phyloP scores from a whole-genome alignment of 2,113 vertebrate species.

The Myrmophylax atrothorax region DNA sequence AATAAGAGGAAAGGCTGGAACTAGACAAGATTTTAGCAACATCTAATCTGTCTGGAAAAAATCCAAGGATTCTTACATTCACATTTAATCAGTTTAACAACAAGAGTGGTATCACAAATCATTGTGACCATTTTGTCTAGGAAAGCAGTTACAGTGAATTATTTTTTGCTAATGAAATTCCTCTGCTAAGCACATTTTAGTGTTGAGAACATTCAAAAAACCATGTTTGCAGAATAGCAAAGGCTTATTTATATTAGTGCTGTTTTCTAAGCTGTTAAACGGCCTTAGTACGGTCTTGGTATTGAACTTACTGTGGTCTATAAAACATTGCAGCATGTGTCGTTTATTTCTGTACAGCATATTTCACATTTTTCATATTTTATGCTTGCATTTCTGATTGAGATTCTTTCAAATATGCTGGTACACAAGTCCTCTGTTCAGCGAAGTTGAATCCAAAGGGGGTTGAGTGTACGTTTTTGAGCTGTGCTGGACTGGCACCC shows the following conservation, averaged over 20 bases:
- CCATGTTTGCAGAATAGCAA: background rate
- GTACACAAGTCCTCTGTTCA: background rate
- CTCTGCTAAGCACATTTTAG: slow-evolving; percentile 5
- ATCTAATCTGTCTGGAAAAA: slow-evolving; percentile 6
- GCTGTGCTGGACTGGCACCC: background rate
- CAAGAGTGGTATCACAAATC: background rate
- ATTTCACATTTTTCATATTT: background rate
- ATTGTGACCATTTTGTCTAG: slow-evolving; percentile 6
- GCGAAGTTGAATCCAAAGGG: background rate
- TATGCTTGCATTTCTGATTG: background rate
- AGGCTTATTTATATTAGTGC: background rate
- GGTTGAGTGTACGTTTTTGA: background rate
- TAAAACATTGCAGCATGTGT: background rate
- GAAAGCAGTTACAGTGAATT: background rate
- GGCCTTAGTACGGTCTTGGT: background rate
- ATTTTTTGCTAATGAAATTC: slow-evolving; percentile 37
- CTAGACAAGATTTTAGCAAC: background rate
- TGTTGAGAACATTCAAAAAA: background rate
- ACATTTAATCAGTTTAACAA: slow-evolving; percentile 22
- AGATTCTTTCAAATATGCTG: background rate
- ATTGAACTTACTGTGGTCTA: background rate
- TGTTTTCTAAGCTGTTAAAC: background rate
- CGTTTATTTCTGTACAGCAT: background rate
- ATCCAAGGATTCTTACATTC: background rate
- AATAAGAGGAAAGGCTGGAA: background rate